Evolutionary conservation across 2,888 invertebrate genomes (phyloP).

Genomic region (Cheilosia variabilis): DNA sequence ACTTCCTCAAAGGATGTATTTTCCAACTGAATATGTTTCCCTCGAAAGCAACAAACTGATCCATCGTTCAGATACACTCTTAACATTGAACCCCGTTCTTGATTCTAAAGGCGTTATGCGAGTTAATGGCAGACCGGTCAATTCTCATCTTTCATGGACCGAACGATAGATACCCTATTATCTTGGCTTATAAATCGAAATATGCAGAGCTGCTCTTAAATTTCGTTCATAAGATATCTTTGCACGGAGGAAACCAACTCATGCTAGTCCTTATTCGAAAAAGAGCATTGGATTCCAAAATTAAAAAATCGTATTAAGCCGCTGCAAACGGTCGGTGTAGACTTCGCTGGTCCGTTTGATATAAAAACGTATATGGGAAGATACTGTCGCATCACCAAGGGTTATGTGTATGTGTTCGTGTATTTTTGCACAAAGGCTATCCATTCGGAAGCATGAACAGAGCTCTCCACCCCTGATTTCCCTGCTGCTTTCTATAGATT

Average conservation of each 20-base stretch:
- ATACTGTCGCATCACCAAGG: constrained; percentile 52
- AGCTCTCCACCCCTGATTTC: constrained; percentile 59
- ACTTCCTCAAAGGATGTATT: constrained; percentile 11
- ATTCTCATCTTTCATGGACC: constrained; percentile 6
- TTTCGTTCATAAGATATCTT: constrained; percentile 20
- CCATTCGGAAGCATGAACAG: constrained; percentile 48
- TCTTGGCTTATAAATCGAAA: constrained; percentile 22
- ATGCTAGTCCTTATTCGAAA: constrained; percentile 15
- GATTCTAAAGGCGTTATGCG: constrained; percentile 31
- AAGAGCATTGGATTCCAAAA: constrained; percentile 34
- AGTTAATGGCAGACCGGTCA: constrained; percentile 35
- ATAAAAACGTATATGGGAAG: constrained; percentile 56
- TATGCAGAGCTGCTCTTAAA: constrained; percentile 9
- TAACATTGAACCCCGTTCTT: constrained; percentile 47
- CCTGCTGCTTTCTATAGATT: constrained; percentile 37
- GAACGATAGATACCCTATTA: constrained; percentile 25
- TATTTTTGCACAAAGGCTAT: constrained; percentile 66
- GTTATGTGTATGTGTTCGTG: constrained; percentile 65
- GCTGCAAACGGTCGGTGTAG: constrained; percentile 51
- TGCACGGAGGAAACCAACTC: constrained; percentile 27
- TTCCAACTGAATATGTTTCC: neutral
- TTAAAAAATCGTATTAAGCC: constrained; percentile 10
- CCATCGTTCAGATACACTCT: constrained; percentile 11
- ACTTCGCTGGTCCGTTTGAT: constrained; percentile 68
- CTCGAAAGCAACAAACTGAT: constrained; percentile 24